A percentile compares a stretch with the other conserved stretches of the same genome.
Evolutionary conservation across 2,113 vertebrate genomes (phyloP).

Genomic region (Lasiurus borealis): DNA sequence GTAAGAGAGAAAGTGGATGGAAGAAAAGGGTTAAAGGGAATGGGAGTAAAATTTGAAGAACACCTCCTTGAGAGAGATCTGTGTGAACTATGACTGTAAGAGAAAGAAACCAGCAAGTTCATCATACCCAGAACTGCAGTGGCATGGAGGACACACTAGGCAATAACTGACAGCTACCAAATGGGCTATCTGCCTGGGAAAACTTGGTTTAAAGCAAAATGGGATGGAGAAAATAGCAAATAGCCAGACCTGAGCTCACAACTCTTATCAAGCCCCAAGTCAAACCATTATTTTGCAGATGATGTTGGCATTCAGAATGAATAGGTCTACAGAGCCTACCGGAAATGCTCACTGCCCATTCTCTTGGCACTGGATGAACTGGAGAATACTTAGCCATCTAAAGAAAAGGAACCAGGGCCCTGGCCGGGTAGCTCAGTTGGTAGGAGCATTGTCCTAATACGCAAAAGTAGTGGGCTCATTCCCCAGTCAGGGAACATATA

Average conservation of each 20-base stretch:
- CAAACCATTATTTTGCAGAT: constrained; percentile 36
- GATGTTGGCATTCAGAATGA: constrained; percentile 29
- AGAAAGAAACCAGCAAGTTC: background rate
- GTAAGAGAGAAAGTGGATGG: background rate
- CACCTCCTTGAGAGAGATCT: background rate
- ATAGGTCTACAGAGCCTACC: background rate
- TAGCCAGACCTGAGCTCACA: background rate
- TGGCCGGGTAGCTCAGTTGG: too few species aligned
- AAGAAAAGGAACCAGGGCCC: background rate
- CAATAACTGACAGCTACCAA: background rate
- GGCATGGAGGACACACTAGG: background rate
- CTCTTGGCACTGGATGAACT: background rate
- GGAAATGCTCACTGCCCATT: background rate
- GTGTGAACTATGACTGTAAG: background rate
- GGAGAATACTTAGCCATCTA: background rate
- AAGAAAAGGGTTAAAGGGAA: background rate
- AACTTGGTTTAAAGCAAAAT: constrained; percentile 23
- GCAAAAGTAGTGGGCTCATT: too few species aligned
- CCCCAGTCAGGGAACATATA: too few species aligned
- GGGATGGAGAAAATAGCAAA: background rate
- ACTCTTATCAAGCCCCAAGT: background rate
- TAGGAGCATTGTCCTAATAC: too few species aligned
- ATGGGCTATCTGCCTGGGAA: background rate
- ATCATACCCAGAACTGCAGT: background rate
- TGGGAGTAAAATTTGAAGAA: background rate